Evolutionary conservation across 2,797 vertebrate genomes (phyloP), one percentile per base, ranked within the genome.

Genomic region (Oophaga sylvatica): DNA sequence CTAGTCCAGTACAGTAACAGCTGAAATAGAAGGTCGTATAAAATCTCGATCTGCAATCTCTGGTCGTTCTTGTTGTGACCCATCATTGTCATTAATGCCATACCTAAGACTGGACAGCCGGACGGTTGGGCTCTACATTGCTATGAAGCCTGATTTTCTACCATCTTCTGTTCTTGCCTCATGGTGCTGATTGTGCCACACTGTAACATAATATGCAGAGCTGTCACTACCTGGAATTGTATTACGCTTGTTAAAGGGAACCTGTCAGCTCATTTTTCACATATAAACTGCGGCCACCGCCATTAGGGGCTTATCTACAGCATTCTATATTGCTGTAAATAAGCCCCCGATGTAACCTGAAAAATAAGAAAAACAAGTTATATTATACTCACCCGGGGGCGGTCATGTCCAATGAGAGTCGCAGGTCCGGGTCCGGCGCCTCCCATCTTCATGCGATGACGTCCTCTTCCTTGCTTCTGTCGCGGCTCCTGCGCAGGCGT

Each of bases 1-100:
- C 26, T 70, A 70, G 31, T 57, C n/a, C 57, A 48, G 11, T 84
- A 84, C 22, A 8, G 57, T 75, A 84, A 73, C 57, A n/a, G 41
- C 31, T 57, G 4, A 83, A 22, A 70, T 5, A 68, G 29, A 48
- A 45, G 22, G 53, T 16, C 8, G 11, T 59, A 6, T 83, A 71
- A 41, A 29, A 60, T 4, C 53, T 20, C 16, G 65, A 10, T 60
- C 35, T 22, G 35, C 56, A 83, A 41, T 12, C 20, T 19, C 62
- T 1, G 20, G 41, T 29, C 63, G 5, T n/a, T 26, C 7, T 67
- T 29, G 1, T 5, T 4, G 48, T 63, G 31, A 48, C 62, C 63
- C 68, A 22, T 53, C 10, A 78, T 31, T 79, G 20, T 67, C 53
- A 29, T 65, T 65, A 41, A 53, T 82, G 80, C 26, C n/a, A 35